Percentiles rank a stretch among this genome's conserved stretches.
Conservation (phyloP, 2,113 vertebrate species). For the Hylia prasina region DNA sequence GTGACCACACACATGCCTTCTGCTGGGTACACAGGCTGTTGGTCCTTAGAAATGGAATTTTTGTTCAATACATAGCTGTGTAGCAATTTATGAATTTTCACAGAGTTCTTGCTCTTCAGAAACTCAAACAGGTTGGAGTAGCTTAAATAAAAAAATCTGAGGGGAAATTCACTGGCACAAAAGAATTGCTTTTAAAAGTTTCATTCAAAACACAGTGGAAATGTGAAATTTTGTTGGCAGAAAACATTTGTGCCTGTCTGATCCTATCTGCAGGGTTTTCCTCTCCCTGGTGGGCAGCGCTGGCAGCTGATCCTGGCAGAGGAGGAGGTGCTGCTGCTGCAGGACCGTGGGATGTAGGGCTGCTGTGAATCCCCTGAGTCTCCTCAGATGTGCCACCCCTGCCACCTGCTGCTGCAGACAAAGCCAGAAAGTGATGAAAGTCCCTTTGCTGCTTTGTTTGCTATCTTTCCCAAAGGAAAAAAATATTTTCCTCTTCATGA, state of each 20-base stretch:
- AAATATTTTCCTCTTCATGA: not conserved
- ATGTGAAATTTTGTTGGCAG: not conserved
- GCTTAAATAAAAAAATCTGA: not conserved
- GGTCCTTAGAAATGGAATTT: not conserved
- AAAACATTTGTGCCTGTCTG: not conserved
- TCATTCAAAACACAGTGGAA: not conserved
- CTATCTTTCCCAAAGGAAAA: not conserved
- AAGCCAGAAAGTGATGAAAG: not conserved
- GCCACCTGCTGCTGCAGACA: not conserved
- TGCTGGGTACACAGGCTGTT: accelerated
- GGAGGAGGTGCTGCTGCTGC: not conserved
- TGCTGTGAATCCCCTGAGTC: not conserved
- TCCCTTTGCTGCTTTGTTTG: not conserved
- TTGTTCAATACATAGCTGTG: not conserved
- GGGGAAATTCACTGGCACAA: not conserved
- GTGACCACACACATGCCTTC: not conserved
- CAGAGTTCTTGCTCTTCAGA: not conserved
- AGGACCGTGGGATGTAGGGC: accelerated
- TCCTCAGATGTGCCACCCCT: not conserved
- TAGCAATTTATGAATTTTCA: not conserved
- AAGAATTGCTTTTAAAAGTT: not conserved
- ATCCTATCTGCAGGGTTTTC: not conserved
- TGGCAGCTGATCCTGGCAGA: accelerated
- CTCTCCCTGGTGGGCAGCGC: not conserved
- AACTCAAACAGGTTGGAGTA: not conserved